Percentiles rank a stretch among this genome's conserved stretches.
phyloP scores from a whole-genome alignment of 2,113 vertebrate genomes.

The Rhynchopsitta pachyrhyncha region DNA sequence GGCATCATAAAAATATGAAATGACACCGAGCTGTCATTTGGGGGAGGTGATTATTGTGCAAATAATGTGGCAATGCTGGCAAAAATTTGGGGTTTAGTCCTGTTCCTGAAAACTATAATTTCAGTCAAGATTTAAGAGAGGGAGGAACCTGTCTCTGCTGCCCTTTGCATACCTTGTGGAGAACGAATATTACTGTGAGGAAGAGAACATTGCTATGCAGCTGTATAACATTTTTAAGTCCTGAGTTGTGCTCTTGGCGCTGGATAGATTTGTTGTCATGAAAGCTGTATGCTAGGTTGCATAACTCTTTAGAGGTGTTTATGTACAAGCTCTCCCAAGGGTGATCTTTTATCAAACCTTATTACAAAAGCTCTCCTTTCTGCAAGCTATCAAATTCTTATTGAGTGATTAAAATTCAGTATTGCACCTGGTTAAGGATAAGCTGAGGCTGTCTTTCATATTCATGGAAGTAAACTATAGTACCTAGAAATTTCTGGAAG shows the following conservation, averaged over 20 bases:
- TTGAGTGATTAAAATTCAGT: constrained; percentile 30
- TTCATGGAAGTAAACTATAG: not conserved
- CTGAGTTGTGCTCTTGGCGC: not conserved
- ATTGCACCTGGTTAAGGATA: constrained; percentile 11
- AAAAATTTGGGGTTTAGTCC: not conserved
- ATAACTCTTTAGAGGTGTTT: constrained; percentile 40
- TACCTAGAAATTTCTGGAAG: not conserved
- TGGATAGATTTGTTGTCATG: not conserved
- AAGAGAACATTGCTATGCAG: not conserved
- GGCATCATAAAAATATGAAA: not conserved
- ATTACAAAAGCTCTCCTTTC: constrained; percentile 14
- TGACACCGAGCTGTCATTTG: not conserved
- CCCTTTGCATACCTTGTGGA: not conserved
- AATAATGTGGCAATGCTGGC: not conserved
- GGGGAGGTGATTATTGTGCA: not conserved
- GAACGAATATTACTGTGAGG: not conserved
- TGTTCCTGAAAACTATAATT: not conserved
- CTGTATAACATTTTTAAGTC: not conserved
- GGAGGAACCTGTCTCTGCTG: not conserved
- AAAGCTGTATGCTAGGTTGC: not conserved
- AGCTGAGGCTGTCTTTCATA: not conserved
- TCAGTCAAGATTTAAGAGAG: not conserved
- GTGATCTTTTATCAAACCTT: constrained; percentile 57
- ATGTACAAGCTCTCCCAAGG: constrained; percentile 9
- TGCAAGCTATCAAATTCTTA: not conserved